phyloP scores from a whole-genome alignment of 2,113 vertebrate genomes.

The Eleginops maclovinus region DNA sequence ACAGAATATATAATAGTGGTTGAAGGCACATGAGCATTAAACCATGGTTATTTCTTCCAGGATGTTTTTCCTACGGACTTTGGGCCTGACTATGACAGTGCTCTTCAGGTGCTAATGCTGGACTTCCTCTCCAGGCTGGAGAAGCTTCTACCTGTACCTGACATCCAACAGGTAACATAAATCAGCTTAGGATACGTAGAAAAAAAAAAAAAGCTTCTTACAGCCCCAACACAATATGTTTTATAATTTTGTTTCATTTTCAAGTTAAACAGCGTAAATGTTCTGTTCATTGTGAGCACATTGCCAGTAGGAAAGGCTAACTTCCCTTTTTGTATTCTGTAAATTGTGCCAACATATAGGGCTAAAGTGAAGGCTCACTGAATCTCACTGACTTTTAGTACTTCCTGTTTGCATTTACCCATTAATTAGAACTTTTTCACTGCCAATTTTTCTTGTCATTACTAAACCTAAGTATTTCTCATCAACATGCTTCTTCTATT shows the following conservation, averaged over 20 bases:
- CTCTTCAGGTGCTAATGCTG: conserved; percentile 84
- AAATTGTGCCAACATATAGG: no score
- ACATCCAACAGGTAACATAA: conserved; percentile 77
- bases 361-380: not conserved
- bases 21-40: not conserved
- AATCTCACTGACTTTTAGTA: not conserved
- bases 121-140: conserved; percentile 86
- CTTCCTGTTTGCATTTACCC: not conserved
- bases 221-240: not conserved
- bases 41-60: conserved; percentile 53
- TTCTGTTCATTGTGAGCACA: not conserved
- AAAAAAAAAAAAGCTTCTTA: no score
- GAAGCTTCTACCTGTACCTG: conserved; percentile 76
- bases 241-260: not conserved
- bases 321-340: no score
- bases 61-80: conserved; percentile 83
- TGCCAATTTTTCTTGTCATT: not conserved
- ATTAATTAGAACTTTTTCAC: not conserved
- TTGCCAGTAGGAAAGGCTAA: not conserved
- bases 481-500: not conserved
- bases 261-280: not conserved
- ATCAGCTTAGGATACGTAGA: not conserved
- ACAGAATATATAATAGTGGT: not conserved
- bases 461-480: not conserved
- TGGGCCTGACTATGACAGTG: conserved; percentile 81